Evolutionary conservation across 2,888 invertebrate genomes (phyloP), one percentile per base, ranked within the genome.

Genomic region (Linnaemya vulpina): DNA sequence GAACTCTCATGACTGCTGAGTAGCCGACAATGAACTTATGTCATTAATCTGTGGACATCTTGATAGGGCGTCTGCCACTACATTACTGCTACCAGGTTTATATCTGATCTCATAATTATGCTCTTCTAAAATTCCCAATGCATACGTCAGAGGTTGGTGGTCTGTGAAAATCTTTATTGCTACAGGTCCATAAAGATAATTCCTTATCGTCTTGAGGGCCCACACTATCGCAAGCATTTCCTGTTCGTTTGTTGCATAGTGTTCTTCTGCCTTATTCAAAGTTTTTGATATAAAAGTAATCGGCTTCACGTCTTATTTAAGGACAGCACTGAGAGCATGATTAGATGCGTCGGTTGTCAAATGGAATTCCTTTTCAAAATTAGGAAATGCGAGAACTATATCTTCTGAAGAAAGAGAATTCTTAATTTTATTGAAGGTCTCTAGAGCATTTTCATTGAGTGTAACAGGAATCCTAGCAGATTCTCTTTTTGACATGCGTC

Each of bases 211-310:
- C n/a, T n/a, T n/a, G n/a, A n/a, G n/a, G n/a, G n/a, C n/a, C n/a
- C n/a, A n/a, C n/a, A n/a, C n/a, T n/a, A n/a, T n/a, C n/a, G n/a
- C n/a, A n/a, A n/a, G n/a, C n/a, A n/a, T n/a, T n/a, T n/a, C n/a
- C n/a, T n/a, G n/a, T n/a, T n/a, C n/a, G n/a, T n/a, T n/a, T n/a
- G n/a, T n/a, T n/a, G n/a, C n/a, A n/a, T n/a, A n/a, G n/a, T n/a
- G n/a, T n/a, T 86, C 80, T 17, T 86, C 83, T 2, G 74, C 15
- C 40, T 78, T 83, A 35, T 53, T 80, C 0, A 85, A 40, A 15
- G 75, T 83, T 38, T 77, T 38, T 30, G 76, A 84, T 13, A 86
- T 83, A 11, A 73, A 79, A 0, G 70, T 46, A 8, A 85, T 75
- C 9, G 83, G 84, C 22, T 62, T 86, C 2, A 22, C 62, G 4